phyloP scores from a whole-genome alignment of 2,113 vertebrate genomes.

The Embiotoca jacksoni region DNA sequence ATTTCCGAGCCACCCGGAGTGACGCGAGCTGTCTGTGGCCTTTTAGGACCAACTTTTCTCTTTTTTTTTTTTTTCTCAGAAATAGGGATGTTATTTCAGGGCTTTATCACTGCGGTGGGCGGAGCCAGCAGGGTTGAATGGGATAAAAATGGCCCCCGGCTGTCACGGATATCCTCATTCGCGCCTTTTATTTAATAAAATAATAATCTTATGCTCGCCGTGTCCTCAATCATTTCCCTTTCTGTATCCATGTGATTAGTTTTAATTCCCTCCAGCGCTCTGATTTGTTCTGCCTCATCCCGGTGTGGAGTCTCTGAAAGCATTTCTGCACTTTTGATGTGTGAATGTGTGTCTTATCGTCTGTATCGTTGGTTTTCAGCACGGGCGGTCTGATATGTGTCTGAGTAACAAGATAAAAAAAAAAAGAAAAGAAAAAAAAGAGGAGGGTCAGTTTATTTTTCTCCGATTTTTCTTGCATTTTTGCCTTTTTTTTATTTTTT shows the following conservation, averaged over 20 bases:
- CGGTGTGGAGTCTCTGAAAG: background rate
- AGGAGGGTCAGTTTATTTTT: too few relatives aligned
- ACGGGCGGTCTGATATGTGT: too few relatives aligned
- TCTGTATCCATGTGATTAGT: conserved; percentile 40
- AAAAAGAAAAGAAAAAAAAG: too few relatives aligned
- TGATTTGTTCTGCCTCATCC: conserved; percentile 37
- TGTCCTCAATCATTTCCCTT: conserved; percentile 36
- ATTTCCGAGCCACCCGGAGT: conserved; percentile 29
- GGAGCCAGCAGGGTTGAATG: conserved; percentile 24
- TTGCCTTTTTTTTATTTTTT: too few relatives aligned
- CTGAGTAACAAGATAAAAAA: too few relatives aligned
- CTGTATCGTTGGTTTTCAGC: too few relatives aligned
- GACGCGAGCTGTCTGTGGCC: conserved; percentile 18
- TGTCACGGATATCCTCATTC: background rate
- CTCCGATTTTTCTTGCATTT: too few relatives aligned
- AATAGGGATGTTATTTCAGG: conserved; percentile 42
- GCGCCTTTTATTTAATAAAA: conserved; percentile 5
- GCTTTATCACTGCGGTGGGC: conserved; percentile 13
- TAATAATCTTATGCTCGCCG: conserved; percentile 12
- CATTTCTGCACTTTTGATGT: background rate
- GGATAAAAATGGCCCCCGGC: conserved; percentile 40
- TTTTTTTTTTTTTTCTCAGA: conserved; percentile 3
- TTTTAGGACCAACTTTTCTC: conserved; percentile 18
- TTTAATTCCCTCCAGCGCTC: conserved; percentile 34
- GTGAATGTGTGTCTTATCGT: background rate